Evolutionary conservation across 35 echinoderm and acorn worm genomes (phyloP).

Genomic region (Amphiura filiformis): DNA sequence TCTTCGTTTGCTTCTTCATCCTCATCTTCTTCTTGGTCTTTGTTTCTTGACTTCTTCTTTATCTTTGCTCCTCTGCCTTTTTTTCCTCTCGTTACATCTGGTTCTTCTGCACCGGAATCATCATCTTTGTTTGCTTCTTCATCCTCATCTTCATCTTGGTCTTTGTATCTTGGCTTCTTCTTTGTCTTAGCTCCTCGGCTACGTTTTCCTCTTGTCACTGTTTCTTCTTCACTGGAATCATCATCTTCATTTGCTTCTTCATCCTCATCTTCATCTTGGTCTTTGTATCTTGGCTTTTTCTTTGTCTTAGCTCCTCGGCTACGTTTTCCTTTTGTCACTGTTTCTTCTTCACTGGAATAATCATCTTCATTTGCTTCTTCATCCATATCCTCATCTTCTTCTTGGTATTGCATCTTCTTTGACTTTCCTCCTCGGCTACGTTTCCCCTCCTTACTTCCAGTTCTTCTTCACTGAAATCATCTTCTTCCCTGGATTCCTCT

Average conservation of each 20-base stretch:
- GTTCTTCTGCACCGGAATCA: too few relatives aligned
- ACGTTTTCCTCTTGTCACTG: too few relatives aligned
- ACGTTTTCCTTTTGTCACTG: background rate
- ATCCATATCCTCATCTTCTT: background rate
- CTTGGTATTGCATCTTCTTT: too few relatives aligned
- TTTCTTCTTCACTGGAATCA: background rate
- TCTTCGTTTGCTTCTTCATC: background rate
- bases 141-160: too few relatives aligned
- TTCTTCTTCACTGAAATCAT: background rate
- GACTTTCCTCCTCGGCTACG: too few relatives aligned
- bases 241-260: constrained; percentile 6
- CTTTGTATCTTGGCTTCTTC: background rate
- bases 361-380: background rate
- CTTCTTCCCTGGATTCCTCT: background rate
- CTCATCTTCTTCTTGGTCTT: too few relatives aligned
- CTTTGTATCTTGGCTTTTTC: too few relatives aligned
- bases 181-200: too few relatives aligned
- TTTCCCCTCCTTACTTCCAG: background rate
- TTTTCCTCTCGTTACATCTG: too few relatives aligned
- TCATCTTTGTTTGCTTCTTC: background rate
- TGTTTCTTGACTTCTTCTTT: too few relatives aligned
- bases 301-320: background rate
- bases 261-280: too few relatives aligned
- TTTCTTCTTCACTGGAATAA: background rate
- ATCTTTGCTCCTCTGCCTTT: too few relatives aligned